phyloP scores from a whole-genome alignment of 1,140 invertebrate species.

The Macrobrachium rosenbergii region DNA sequence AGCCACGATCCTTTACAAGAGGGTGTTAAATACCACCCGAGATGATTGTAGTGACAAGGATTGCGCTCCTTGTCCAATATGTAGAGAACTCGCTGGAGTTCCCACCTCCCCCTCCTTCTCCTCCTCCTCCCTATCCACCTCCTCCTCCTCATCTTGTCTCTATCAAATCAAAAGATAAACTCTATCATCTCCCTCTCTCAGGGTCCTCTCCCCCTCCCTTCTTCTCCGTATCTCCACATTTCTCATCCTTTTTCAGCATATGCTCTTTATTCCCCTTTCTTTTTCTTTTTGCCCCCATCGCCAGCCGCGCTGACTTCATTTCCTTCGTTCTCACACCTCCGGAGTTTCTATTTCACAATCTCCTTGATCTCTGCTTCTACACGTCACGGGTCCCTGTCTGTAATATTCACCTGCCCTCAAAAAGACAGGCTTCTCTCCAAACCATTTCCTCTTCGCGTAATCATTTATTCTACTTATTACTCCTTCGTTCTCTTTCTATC shows the following conservation, averaged over 20 bases:
- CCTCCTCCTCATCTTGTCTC: background rate
- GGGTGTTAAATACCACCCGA: slow-evolving; percentile 21
- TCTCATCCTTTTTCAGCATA: background rate
- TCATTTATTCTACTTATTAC: too few species aligned
- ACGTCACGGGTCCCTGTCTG: background rate
- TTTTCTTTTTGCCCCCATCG: background rate
- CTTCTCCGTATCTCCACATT: background rate
- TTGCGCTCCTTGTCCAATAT: slow-evolving; percentile 36
- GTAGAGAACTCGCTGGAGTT: background rate
- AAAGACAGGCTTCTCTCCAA: too few species aligned
- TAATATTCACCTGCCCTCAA: background rate
- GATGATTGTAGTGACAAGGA: slow-evolving; percentile 39
- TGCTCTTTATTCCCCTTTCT: background rate
- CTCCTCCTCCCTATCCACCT: background rate
- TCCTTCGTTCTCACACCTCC: background rate
- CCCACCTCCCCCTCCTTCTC: background rate
- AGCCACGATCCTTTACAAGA: background rate
- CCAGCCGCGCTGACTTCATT: background rate
- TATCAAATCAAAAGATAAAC: background rate
- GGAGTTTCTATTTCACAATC: background rate
- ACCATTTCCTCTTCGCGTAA: too few species aligned
- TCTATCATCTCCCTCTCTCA: background rate
- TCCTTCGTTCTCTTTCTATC: too few species aligned
- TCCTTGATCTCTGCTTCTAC: background rate
- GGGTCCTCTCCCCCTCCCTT: background rate